Percentiles rank a stretch among this genome's conserved stretches.
Conservation (phyloP, 2,113 vertebrate species). For the Vombatus ursinus region DNA sequence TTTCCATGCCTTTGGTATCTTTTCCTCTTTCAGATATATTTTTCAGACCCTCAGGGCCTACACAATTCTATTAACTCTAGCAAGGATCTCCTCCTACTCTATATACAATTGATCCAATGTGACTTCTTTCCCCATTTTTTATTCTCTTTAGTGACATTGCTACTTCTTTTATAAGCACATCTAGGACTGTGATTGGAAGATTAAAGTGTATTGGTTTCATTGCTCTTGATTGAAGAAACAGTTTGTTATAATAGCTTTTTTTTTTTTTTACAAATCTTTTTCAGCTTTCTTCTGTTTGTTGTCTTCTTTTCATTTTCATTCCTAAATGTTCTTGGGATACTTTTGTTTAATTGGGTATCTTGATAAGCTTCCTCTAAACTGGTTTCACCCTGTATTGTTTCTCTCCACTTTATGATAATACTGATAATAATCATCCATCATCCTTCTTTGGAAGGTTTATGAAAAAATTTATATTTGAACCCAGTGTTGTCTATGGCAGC, state of each 20-base stretch:
- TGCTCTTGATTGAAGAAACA: neutral
- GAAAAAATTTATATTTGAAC: neutral
- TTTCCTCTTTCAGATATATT: neutral
- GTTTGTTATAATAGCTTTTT: neutral
- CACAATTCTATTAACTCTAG: neutral
- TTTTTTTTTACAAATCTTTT: neutral
- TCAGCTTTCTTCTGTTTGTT: neutral
- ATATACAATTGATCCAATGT: neutral
- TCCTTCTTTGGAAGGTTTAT: neutral
- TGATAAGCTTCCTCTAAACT: neutral
- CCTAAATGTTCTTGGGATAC: neutral
- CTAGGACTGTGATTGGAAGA: neutral
- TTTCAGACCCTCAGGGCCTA: neutral
- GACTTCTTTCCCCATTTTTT: neutral
- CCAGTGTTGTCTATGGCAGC: neutral
- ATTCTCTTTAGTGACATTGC: neutral
- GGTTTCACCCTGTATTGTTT: neutral
- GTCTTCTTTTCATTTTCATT: neutral
- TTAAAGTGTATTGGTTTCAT: neutral
- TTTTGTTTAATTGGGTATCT: neutral
- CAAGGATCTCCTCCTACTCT: neutral
- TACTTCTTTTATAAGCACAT: neutral
- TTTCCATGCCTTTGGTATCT: neutral
- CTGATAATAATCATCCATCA: neutral
- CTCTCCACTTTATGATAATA: neutral